These are phyloP conservation scores for Scaptomyza cyrtandrae DNA, from an alignment of 2,888 invertebrate species.

Conservation along the genomic window DNA sequence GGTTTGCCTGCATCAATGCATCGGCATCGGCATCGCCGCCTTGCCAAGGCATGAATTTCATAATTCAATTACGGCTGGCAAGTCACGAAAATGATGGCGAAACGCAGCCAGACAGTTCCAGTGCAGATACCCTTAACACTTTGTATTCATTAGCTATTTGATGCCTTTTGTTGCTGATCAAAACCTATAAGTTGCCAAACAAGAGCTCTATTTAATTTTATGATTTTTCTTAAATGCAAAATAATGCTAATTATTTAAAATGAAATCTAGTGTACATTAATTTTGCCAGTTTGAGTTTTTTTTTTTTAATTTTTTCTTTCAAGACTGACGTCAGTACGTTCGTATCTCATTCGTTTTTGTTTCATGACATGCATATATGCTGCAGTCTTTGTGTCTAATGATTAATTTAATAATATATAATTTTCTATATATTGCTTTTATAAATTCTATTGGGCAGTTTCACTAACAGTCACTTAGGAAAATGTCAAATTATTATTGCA, in stretches of 20 bases:
- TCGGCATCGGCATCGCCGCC: constrained; percentile 30
- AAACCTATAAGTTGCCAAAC: too few relatives aligned
- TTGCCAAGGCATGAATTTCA: constrained; percentile 54
- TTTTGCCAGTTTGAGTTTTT: too few relatives aligned
- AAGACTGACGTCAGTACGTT: not conserved
- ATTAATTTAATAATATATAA: too few relatives aligned
- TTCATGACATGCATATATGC: not conserved
- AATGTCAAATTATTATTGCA: too few relatives aligned
- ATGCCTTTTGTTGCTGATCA: not conserved
- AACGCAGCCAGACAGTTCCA: constrained; percentile 8
- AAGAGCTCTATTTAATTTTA: too few relatives aligned
- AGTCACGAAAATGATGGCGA: constrained; percentile 17
- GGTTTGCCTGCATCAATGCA: constrained; percentile 43
- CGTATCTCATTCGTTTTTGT: not conserved
- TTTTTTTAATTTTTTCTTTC: too few relatives aligned
- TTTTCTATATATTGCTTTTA: too few relatives aligned
- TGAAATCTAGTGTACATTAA: too few relatives aligned
- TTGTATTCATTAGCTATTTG: not conserved
- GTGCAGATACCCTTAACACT: constrained; percentile 14
- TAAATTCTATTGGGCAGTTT: too few relatives aligned
- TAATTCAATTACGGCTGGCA: constrained; percentile 66
- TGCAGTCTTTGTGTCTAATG: not conserved
- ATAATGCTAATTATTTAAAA: too few relatives aligned
- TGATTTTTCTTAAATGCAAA: not conserved
- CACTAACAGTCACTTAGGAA: too few relatives aligned